Evolutionary conservation across 1,140 invertebrate genomes (phyloP).

Genomic region (Lamellibrachia luymesi): DNA sequence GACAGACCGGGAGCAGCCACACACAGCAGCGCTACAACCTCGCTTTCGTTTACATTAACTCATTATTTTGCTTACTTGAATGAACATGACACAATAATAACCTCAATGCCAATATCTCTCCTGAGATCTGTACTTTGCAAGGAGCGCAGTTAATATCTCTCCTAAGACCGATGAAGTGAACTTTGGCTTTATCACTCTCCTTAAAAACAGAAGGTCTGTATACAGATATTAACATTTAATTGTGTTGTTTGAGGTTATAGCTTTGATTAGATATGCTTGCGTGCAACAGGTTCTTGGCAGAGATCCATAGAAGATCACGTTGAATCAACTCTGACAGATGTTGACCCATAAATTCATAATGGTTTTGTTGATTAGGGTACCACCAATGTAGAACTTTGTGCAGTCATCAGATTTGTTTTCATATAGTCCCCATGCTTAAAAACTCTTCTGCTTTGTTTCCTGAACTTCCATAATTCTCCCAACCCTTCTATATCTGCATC

Average conservation of each 20-base stretch:
- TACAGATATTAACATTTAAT: not conserved
- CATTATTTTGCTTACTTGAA: too few relatives aligned
- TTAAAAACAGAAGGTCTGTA: not conserved
- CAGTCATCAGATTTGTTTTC: not conserved
- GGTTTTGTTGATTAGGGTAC: too few relatives aligned
- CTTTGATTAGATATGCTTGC: not conserved
- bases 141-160: too few relatives aligned
- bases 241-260: not conserved
- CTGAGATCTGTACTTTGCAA: too few relatives aligned
- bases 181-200: too few relatives aligned
- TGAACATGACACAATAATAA: too few relatives aligned
- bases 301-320: not conserved
- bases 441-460: not conserved
- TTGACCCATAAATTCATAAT: not conserved
- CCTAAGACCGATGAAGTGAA: too few relatives aligned
- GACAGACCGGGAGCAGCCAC: too few relatives aligned
- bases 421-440: not conserved
- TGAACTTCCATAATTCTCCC: not conserved
- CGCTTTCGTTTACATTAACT: too few relatives aligned
- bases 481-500: not conserved
- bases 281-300: not conserved
- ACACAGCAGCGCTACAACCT: too few relatives aligned
- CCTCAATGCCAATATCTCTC: too few relatives aligned
- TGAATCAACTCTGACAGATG: not conserved
- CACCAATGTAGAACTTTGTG: too few relatives aligned